Base-by-base conservation (phyloP, 2,888 invertebrate species). In the Helleia helle region DNA sequence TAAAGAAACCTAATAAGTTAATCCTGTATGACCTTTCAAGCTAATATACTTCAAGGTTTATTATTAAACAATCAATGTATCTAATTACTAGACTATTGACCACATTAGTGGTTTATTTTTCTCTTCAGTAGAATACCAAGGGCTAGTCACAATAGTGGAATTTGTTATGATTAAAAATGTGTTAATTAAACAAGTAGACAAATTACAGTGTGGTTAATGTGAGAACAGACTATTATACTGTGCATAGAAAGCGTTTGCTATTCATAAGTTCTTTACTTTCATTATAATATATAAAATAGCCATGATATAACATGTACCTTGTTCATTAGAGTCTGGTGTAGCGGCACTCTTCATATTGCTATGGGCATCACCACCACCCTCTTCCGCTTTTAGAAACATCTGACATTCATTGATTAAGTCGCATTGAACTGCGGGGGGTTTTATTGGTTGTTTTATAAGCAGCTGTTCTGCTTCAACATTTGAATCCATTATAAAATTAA, bases 321-420 rank as follows among this genome's bases (percentile, higher is more conserved):
- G 14, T 67, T 66, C 69, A 55, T 54, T 55, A 11, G 44, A 55
- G 27, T 52, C 56, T 37, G 62, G 55, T 38, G 49, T 41, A 43
- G 54, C 55, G 8, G 61, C 63, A 29, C 55, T 59, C 42, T 55
- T 56, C 43, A 63, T 43, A 44, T 62, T 69, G 17, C 57, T 49
- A 41, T 62, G 61, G 4, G 70, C 66, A 61, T 83, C 83, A 29
- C 84, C 83, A 47, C 83, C 65, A 6, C 84, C 84, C 46, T 81
- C 79, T 49, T 84, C 84, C 43, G 81, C 71, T 44, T 67, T 75
- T 22, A 84, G 53, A 43, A 83, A 76, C 58, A 73, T 71, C 55
- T 79, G 69, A 50, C 76, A 80, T 52, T 84, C 80, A 65, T 84
- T 80, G 5, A 77, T 65, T 52, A 84, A 63, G 48, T 84, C 74